Evolutionary conservation across 1,140 invertebrate genomes (phyloP).

Genomic region (Andricus grossulariae): DNA sequence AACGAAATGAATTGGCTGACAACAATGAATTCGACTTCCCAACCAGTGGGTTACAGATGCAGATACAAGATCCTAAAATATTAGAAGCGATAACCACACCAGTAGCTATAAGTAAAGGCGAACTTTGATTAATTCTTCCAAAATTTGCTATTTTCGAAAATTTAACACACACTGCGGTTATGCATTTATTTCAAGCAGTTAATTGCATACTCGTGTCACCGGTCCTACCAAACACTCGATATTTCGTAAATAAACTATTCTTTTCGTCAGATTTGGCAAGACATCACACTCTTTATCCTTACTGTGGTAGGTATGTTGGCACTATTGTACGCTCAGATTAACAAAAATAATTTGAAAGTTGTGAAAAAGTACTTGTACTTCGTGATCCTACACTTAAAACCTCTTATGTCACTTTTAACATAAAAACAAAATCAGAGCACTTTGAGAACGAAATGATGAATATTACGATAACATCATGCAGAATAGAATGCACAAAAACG

Average conservation of each 20-base stretch:
- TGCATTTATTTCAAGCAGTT: constrained; percentile 6
- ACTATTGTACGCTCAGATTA: constrained; percentile 13
- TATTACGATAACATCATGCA: too few relatives aligned
- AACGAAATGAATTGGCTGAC: too few relatives aligned
- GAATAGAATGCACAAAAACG: too few relatives aligned
- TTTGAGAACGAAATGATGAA: too few relatives aligned
- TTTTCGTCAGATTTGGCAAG: constrained; percentile 27
- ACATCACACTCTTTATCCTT: constrained; percentile 32
- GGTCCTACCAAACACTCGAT: not conserved
- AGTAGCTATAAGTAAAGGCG: constrained; percentile 12
- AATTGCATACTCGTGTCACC: not conserved
- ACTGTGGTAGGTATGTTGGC: constrained; percentile 35
- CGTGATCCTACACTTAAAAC: too few relatives aligned
- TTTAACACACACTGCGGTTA: not conserved
- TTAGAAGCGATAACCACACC: constrained; percentile 2
- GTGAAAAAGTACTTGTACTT: constrained; percentile 26
- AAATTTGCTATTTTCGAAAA: constrained; percentile 18
- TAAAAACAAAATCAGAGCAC: too few relatives aligned
- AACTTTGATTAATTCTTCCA: constrained; percentile 28
- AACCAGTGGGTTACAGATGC: not conserved
- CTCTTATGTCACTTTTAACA: too few relatives aligned
- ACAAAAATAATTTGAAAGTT: constrained; percentile 1
- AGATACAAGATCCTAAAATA: not conserved
- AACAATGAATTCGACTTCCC: too few relatives aligned
- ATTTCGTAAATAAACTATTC: constrained; percentile 36